Evolutionary conservation across 2,797 vertebrate species (phyloP), one percentile per base, ranked within the genome.

Genomic region (Phrynocephalus guinanensis): DNA sequence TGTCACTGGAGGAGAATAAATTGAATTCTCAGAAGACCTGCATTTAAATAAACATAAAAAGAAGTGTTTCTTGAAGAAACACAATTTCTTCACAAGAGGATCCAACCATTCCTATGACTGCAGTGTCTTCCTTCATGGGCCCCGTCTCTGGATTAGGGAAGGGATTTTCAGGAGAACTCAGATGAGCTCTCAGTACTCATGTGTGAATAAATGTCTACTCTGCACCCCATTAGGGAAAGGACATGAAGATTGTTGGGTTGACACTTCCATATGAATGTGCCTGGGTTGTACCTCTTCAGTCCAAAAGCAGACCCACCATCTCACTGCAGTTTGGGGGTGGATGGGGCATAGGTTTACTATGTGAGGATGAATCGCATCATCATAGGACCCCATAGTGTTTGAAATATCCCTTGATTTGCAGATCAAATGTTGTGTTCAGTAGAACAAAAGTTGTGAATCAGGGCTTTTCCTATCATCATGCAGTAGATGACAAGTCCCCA

Each of bases 21-120:
- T 6, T 67, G 73, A 87, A 67, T 72, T 87, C 66, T 90, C 56
- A 2, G 10, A 91, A 44, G 26, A 11, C 84, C 79, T 0, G 60
- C 28, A 84, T 89, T 85, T 86, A 86, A 89, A 89, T 60, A 76
- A 86, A 88, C 48, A 33, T 85, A 13, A 90, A 80, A 1, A 15
- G 90, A 3, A 87, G 88, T 84, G 2, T 1, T 71, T 6, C 48
- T 1, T 26, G 86, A 90, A 85, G 0, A 44, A 84, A 91, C 86
- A 60, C 24, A 44, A 52, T 75, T 75, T 75, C 22, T 76, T 76
- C 75, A 75, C 9, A 38, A 18, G 13, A 24, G 38, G 26, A 67
- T 67, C 10, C 56, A 66, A n/a, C 30, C 38, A n/a, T 11, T 68
- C 10, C 48, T 75, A 13, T n/a, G 78, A 60, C 26, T 26, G 15